phyloP scores from a whole-genome alignment of 2,113 vertebrate genomes.

The Egretta garzetta region DNA sequence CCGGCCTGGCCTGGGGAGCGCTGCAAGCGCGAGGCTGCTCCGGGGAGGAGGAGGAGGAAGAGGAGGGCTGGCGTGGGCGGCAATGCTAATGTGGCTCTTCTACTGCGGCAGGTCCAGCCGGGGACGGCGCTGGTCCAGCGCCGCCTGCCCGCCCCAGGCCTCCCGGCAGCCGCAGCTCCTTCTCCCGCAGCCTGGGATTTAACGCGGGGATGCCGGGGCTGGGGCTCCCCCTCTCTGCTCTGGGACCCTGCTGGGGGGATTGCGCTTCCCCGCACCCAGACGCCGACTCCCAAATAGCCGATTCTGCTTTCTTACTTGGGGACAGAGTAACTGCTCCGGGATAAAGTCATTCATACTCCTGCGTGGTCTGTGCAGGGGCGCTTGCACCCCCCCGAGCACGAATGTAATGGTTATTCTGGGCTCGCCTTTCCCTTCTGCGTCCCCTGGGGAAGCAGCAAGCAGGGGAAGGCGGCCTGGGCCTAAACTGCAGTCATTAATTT shows the following conservation, averaged over 20 bases:
- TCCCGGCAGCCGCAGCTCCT: not conserved
- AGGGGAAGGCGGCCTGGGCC: not conserved
- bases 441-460: not conserved
- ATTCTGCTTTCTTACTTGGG: not conserved
- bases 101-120: not conserved
- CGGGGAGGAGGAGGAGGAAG: not conserved
- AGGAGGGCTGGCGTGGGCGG: not conserved
- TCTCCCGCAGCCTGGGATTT: not conserved
- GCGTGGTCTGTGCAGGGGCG: accelerated
- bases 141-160: not conserved
- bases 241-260: not conserved
- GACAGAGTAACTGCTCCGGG: not conserved
- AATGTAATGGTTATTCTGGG: not conserved
- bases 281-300: not conserved
- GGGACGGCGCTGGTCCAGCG: not conserved
- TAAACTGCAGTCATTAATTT: not conserved
- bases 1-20: not conserved
- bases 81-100: not conserved
- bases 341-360: not conserved
- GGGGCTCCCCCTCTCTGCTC: not conserved
- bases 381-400: not conserved
- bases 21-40: not conserved
- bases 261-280: not conserved
- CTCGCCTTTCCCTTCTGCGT: not conserved
- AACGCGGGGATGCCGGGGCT: not conserved